phyloP scores from a whole-genome alignment of 2,888 invertebrate species.

The Serrognathus titanus region DNA sequence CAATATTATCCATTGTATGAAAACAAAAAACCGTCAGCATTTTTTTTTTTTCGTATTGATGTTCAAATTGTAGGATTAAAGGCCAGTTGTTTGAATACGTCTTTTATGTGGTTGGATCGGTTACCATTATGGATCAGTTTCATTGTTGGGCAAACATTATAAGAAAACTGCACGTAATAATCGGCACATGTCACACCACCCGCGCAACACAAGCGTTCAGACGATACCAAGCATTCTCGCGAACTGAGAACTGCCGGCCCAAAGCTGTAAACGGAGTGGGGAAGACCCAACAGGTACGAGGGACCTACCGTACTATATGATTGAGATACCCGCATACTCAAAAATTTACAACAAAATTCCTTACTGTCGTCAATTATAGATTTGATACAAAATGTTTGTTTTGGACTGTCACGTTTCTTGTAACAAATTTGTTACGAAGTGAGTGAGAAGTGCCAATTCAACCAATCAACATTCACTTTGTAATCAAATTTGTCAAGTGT shows the following conservation, averaged over 20 bases:
- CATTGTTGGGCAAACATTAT: background rate
- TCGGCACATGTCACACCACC: constrained; percentile 16
- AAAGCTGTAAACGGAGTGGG: constrained; percentile 21
- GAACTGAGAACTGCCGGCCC: constrained; percentile 20
- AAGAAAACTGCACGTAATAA: background rate
- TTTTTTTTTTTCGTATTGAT: too few species aligned
- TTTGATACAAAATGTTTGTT: too few species aligned
- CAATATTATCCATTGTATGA: too few species aligned
- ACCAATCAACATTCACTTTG: too few species aligned
- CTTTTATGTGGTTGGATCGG: too few species aligned
- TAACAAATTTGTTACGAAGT: too few species aligned
- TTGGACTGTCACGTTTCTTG: too few species aligned
- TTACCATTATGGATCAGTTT: background rate
- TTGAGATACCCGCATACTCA: background rate
- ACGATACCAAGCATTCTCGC: constrained; percentile 17
- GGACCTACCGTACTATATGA: constrained; percentile 2
- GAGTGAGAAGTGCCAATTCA: too few species aligned
- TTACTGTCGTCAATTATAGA: background rate
- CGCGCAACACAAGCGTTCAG: constrained; percentile 10
- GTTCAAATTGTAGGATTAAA: too few species aligned
- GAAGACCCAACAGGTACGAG: constrained; percentile 25
- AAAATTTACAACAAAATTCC: background rate
- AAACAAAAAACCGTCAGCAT: too few species aligned
- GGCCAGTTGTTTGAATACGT: too few species aligned
- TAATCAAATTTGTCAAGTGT: too few species aligned